These are phyloP conservation scores for Varanus komodoensis DNA, from an alignment of 2,113 vertebrate species.

Conservation along the genomic window DNA sequence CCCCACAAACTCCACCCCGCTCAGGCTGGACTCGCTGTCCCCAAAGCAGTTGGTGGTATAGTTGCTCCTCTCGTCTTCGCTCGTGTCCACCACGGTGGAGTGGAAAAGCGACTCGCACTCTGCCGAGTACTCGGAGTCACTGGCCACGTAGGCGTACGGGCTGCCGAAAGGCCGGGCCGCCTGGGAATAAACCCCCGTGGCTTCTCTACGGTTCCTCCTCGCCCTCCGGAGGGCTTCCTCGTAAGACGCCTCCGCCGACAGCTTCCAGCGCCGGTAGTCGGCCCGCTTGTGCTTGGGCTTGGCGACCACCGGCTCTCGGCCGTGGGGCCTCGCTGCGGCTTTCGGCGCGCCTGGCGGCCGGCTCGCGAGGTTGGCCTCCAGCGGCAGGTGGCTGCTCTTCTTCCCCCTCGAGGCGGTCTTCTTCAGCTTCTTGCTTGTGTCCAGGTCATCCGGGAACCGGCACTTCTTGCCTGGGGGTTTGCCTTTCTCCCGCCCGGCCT, in stretches of 20 bases:
- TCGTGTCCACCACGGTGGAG: slow-evolving; percentile 93
- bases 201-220: slow-evolving; percentile 77
- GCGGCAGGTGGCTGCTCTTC: slow-evolving; percentile 67
- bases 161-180: slow-evolving; percentile 78
- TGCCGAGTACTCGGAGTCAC: slow-evolving; percentile 95
- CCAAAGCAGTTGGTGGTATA: slow-evolving; percentile 95
- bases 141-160: slow-evolving; percentile 83
- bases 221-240: slow-evolving; percentile 84
- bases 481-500: slow-evolving; percentile 75
- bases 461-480: slow-evolving; percentile 76
- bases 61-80: slow-evolving; percentile 91
- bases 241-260: slow-evolving; percentile 80
- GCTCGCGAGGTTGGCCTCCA: slow-evolving; percentile 71
- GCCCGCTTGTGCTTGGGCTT: slow-evolving; percentile 90
- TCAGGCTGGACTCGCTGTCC: slow-evolving; percentile 92
- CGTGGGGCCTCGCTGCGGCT: slow-evolving; percentile 58
- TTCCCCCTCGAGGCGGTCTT: slow-evolving; percentile 76
- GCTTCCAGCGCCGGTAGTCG: slow-evolving; percentile 83
- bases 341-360: slow-evolving; percentile 69
- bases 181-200: slow-evolving; percentile 70
- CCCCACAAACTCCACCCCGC: slow-evolving; percentile 85
- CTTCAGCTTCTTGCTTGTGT: slow-evolving; percentile 79
- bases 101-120: slow-evolving; percentile 95
- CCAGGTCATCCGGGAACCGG: slow-evolving; percentile 80
- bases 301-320: slow-evolving; percentile 83